Conservation (phyloP, 30 jellyfish, hydroid and myxozoan genomes). For the Aurelia sp. region DNA sequence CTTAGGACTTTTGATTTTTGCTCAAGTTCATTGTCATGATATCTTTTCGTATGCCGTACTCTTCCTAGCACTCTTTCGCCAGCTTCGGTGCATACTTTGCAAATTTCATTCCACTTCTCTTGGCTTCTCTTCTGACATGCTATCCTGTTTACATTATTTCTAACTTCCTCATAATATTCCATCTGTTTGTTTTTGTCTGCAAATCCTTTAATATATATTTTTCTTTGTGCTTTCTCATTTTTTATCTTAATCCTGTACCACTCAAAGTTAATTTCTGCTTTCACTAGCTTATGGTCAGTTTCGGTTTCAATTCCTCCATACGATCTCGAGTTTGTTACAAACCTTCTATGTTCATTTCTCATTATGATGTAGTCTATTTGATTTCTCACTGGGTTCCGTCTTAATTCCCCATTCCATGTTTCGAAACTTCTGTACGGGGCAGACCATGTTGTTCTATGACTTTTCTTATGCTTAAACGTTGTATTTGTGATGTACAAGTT, state of each 20-base stretch:
- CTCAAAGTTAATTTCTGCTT: neutral
- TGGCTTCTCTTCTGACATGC: neutral
- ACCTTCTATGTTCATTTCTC: neutral
- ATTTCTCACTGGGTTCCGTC: neutral
- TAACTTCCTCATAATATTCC: neutral
- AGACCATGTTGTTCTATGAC: neutral
- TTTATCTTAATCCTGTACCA: neutral
- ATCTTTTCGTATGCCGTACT: neutral
- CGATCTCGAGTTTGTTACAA: neutral
- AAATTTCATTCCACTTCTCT: neutral
- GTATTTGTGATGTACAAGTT: too few relatives aligned
- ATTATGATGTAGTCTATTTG: neutral
- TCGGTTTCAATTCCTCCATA: neutral
- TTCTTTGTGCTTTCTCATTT: neutral
- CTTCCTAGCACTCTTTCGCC: neutral
- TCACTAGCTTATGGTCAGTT: neutral
- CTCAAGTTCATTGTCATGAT: neutral
- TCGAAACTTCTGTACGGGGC: neutral
- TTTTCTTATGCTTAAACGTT: too few relatives aligned
- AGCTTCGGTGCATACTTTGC: neutral
- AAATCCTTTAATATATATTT: neutral
- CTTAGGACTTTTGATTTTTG: neutral
- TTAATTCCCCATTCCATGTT: neutral
- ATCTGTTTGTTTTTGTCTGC: neutral
- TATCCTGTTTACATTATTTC: neutral